Evolutionary conservation across 2,797 vertebrate genomes (phyloP), one percentile per base, ranked within the genome.

Genomic region (Crenichthys baileyi): DNA sequence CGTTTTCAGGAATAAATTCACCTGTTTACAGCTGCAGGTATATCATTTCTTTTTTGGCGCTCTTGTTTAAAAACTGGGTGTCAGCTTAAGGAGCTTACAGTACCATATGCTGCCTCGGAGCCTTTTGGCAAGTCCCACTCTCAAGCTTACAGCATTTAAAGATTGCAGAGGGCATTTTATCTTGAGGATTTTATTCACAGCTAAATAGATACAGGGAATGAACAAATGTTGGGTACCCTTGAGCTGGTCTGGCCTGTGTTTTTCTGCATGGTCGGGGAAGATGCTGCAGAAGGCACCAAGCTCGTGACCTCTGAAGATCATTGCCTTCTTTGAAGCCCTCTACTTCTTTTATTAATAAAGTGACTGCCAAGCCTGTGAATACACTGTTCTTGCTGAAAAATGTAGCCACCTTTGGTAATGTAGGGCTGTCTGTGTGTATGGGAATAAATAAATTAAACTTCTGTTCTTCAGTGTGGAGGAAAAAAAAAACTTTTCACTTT

Each of bases 1-100:
- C 78, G 61, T 68, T 90, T 79, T 75, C 73, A 78, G 71, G 68
- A 73, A 67, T 83, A 76, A 82, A 88, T 89, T 90, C 76, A 82
- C 82, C 79, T 67, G 79, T 68, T 70, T 56, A 81, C 87, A 82
- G 71, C 78, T 70, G 61, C 6, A 11, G 71, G 44, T 79, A 72
- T 46, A 22, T 78, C 26, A 73, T 39, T 22, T 65, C 46, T 73
- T 76, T 80, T 80, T 81, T 85, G 82, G 78, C 76, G 39, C 73
- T 70, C 79, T 72, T 76, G 68, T 83, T 78, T 85, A 82, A 92
- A 88, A 65, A 2, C 68, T 78, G 51, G 73, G 60, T 71, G 65
- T 39, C n/a, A 85, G 77, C 83, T 86, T 79, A 73, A 78, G 61
- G 75, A 80, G 80, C 61, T 87, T 79, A 78, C n/a, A 24, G 70